phyloP scores from a whole-genome alignment of 2,888 invertebrate species.

The Drosophila tanythrix region DNA sequence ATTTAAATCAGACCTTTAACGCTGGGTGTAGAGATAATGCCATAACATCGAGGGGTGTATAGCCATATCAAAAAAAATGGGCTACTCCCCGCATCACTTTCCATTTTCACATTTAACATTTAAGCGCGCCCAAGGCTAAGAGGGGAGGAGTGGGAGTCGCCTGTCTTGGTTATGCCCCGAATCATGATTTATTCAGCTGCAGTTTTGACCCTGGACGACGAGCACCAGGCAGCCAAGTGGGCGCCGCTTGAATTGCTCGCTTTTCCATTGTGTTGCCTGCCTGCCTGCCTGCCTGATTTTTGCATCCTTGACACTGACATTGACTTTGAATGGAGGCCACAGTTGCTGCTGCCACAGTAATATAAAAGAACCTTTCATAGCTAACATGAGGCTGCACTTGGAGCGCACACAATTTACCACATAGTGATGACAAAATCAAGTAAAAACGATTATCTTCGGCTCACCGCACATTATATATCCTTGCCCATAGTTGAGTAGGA shows the following conservation, averaged over 20 bases:
- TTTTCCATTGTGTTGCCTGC: constrained; percentile 44
- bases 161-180: constrained; percentile 19
- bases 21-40: not conserved
- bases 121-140: constrained; percentile 11
- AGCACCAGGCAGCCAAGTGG: constrained; percentile 56
- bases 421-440: constrained; percentile 27
- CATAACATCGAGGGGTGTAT: not conserved
- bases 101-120: constrained; percentile 23
- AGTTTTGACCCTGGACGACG: constrained; percentile 36
- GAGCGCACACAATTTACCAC: constrained; percentile 25
- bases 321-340: constrained; percentile 60
- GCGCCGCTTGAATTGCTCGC: constrained; percentile 49
- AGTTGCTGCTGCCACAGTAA: constrained; percentile 1
- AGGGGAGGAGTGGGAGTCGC: not conserved
- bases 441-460: not conserved
- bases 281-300: constrained; percentile 32
- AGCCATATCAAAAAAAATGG: not conserved
- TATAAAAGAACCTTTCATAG: constrained; percentile 20
- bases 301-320: constrained; percentile 73
- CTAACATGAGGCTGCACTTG: constrained; percentile 28
- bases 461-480: not conserved
- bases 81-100: not conserved
- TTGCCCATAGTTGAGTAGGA: not conserved
- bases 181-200: constrained; percentile 60
- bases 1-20: constrained; percentile 15